These are phyloP conservation scores for Glossophaga mutica DNA, from an alignment of 2,797 vertebrate species.

Conservation along the genomic window DNA sequence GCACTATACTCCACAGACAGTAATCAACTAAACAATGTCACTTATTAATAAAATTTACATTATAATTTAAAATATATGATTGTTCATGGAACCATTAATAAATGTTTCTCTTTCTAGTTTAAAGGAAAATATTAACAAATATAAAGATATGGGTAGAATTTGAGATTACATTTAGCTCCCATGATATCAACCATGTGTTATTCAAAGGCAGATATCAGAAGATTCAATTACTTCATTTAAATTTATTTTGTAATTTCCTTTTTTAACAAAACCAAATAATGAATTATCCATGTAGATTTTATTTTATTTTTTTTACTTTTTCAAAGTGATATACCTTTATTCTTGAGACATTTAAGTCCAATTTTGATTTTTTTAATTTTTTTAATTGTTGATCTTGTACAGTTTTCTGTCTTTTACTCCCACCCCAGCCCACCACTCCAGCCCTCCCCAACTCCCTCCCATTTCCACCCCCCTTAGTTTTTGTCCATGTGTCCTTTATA, in stretches of 20 bases:
- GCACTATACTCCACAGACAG: fast-evolving
- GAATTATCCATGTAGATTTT: background rate
- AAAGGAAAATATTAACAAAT: background rate
- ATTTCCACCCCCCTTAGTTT: too few relatives aligned
- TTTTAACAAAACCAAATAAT: background rate
- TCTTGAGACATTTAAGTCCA: background rate
- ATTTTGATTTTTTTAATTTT: background rate
- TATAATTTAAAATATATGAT: background rate
- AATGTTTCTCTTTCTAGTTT: background rate
- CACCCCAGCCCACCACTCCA: too few relatives aligned
- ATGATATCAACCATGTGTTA: background rate
- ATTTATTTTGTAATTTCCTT: background rate
- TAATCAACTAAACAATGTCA: background rate
- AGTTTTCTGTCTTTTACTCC: too few relatives aligned
- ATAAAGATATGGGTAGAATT: background rate
- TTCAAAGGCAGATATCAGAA: background rate
- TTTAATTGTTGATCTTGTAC: too few relatives aligned
- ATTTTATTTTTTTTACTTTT: background rate
- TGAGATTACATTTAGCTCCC: background rate
- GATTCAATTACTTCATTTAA: background rate
- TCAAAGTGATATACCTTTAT: background rate
- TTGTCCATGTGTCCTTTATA: too few relatives aligned
- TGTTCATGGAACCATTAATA: background rate
- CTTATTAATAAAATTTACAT: background rate
- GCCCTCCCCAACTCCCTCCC: too few relatives aligned